phyloP scores from a whole-genome alignment of 2,113 vertebrate genomes.

The Ellobius talpinus region DNA sequence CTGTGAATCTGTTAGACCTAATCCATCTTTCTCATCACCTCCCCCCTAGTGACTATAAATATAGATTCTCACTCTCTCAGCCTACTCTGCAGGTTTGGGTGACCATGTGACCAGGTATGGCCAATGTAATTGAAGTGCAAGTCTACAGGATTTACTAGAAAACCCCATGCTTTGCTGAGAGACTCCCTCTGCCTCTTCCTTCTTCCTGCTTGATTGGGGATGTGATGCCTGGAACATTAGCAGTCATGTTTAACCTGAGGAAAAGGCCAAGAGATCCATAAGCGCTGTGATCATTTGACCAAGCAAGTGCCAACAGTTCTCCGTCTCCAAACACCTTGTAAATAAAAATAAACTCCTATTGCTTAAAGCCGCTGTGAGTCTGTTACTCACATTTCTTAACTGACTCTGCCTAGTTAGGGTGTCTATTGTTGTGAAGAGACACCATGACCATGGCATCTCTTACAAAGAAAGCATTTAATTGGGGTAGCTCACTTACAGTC shows the following conservation, averaged over 20 bases:
- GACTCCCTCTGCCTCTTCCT: background rate
- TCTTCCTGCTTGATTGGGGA: slow-evolving; percentile 25
- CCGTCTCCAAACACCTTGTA: slow-evolving; percentile 40
- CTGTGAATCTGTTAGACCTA: background rate
- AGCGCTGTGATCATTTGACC: background rate
- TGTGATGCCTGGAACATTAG: background rate
- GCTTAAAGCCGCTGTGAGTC: slow-evolving; percentile 28
- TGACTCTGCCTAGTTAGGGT: background rate
- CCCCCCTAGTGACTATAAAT: background rate
- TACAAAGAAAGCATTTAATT: background rate
- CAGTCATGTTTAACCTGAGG: background rate
- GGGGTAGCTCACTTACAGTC: background rate
- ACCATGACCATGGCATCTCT: background rate
- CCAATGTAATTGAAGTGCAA: slow-evolving; percentile 1
- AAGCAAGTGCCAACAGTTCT: slow-evolving; percentile 21
- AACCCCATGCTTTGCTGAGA: background rate
- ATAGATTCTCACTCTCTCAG: background rate
- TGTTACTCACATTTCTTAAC: slow-evolving; percentile 17
- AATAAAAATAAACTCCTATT: slow-evolving; percentile 72
- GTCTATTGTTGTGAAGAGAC: background rate
- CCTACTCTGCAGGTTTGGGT: background rate
- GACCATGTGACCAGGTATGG: background rate
- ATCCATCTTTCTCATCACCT: background rate
- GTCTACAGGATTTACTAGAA: background rate
- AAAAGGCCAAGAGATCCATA: slow-evolving; percentile 53